Base-by-base conservation (phyloP, 2,888 invertebrate species). In the Acleris cristana region DNA sequence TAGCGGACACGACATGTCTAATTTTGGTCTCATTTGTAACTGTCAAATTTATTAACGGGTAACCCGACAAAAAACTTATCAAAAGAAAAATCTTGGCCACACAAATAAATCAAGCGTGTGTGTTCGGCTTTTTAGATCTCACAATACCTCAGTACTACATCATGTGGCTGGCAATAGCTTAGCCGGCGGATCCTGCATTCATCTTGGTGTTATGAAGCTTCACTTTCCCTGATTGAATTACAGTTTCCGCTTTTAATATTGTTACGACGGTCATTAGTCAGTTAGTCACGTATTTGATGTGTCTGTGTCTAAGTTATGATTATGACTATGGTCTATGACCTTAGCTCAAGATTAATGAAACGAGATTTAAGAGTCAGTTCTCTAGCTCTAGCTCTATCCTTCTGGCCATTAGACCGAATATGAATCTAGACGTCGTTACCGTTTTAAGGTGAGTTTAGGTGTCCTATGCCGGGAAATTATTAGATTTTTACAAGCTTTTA, bases 191-290 rank as follows among this genome's bases (percentile, higher is more conserved):
- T 45, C 44, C 44, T 26, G 44, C 18, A 53, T 59, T 34, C 51
- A 34, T 59, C 51, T 51, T 51, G 16, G 18, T 8, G 51, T 30
- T 34, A 59, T 23, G 54, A 26, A 54, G 30, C 26, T 54, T 26
- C 2, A 12, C 26, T 23, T 45, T n/a, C 44, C 30, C n/a, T n/a
- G 21, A 59, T 59, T 51, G 30, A 61, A 45, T 61, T 45, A 44
- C 52, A 44, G 53, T 30, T 61, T 53, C 60, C 45, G 53, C 53
- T 61, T 61, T 53, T 53, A 54, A 18, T 61, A 21, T 5, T 55
- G 19, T 19, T n/a, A 40, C 23, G 40, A 10, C 5, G 14, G 26
- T n/a, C 8, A 53, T 53, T 53, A 18, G 2, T 34, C 34, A 34
- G 26, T 30, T 30, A 30, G 40, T 34, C 40, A 40, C 19, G 55